Percentiles rank a stretch among this genome's conserved stretches.
These are phyloP conservation scores for Marronus borbonicus DNA, from an alignment of 2,888 invertebrate genomes.

Conservation along the genomic window DNA sequence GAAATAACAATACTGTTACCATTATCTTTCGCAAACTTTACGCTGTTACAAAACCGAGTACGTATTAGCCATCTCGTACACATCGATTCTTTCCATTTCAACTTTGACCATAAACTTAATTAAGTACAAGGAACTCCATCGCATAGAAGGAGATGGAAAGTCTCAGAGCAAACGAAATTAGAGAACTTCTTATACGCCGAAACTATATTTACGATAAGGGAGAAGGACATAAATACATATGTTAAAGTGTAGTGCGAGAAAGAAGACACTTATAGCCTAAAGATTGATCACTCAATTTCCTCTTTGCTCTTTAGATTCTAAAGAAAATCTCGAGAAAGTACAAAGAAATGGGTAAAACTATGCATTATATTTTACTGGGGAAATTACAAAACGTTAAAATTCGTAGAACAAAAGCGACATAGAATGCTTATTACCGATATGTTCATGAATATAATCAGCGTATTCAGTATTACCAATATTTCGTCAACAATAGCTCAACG, in stretches of 20 bases:
- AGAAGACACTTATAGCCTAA: not conserved
- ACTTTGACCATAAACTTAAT: constrained; percentile 22
- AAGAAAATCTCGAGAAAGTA: not conserved
- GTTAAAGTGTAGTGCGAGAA: constrained; percentile 21
- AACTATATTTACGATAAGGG: not conserved
- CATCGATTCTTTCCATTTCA: constrained; percentile 14
- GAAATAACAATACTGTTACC: not conserved
- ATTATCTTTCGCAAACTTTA: not conserved
- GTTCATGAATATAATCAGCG: too few relatives aligned
- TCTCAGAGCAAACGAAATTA: constrained; percentile 35
- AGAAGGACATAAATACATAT: constrained; percentile 12
- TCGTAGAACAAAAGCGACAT: too few relatives aligned
- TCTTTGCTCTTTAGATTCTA: not conserved
- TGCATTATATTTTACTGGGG: not conserved
- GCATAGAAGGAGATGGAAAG: not conserved
- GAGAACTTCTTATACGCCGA: not conserved
- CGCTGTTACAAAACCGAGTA: not conserved
- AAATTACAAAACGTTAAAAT: too few relatives aligned
- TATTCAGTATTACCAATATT: too few relatives aligned
- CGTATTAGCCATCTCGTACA: not conserved
- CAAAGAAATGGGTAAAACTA: not conserved
- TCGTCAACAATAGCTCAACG: not conserved
- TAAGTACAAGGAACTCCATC: constrained; percentile 6
- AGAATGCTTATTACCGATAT: too few relatives aligned
- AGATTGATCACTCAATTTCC: constrained; percentile 1